phyloP scores from a whole-genome alignment of 1,140 invertebrate species.

The Meloidogyne hapla region DNA sequence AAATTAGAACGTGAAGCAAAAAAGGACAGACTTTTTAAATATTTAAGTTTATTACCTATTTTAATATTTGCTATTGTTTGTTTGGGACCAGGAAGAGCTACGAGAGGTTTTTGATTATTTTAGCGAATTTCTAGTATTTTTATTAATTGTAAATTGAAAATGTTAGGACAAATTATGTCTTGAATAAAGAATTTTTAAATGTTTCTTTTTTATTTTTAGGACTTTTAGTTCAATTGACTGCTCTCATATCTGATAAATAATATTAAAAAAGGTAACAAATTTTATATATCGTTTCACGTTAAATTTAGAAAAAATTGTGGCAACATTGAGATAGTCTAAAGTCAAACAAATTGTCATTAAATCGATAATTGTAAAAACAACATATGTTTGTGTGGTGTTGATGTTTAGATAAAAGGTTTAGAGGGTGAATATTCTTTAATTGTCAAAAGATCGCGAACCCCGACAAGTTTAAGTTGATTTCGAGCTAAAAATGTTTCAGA shows the following conservation, averaged over 20 bases:
- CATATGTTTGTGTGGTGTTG: neutral
- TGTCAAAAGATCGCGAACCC: no score
- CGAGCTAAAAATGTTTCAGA: no score
- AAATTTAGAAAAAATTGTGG: neutral
- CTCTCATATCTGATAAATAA: no score
- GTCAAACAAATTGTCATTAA: conserved; percentile 2
- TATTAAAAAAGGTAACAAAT: neutral
- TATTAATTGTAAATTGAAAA: no score
- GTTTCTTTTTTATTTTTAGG: neutral
- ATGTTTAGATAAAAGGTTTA: neutral
- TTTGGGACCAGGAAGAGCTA: neutral
- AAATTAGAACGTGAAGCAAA: neutral
- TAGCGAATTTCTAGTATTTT: no score
- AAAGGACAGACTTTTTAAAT: neutral
- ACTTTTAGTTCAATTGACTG: no score
- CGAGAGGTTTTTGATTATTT: no score
- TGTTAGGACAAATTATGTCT: no score
- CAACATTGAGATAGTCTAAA: neutral
- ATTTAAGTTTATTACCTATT: neutral
- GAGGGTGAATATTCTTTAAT: no score
- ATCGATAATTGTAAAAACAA: neutral
- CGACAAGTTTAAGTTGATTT: no score
- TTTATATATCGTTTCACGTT: neutral
- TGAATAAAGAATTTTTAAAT: neutral
- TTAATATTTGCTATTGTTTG: neutral